A percentile compares a stretch with the other conserved stretches of the same genome.
These are phyloP conservation scores for Hirudinaria manillensis DNA, from an alignment of 2,888 invertebrate genomes.

Conservation along the genomic window DNA sequence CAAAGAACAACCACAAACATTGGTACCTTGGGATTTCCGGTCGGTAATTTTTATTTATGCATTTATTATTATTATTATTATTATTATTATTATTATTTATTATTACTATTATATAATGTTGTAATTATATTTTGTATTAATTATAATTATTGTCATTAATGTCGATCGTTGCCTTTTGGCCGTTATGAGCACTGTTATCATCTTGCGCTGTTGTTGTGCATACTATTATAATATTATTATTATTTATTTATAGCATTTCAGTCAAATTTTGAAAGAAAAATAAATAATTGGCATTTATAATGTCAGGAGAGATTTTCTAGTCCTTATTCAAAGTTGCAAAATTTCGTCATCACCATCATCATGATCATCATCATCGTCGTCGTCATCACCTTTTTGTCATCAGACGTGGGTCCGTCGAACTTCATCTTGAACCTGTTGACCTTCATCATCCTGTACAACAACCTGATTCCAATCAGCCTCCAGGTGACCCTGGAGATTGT, in stretches of 20 bases:
- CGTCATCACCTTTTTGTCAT: neutral
- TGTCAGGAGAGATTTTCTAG: too few relatives aligned
- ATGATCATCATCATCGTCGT: too few relatives aligned
- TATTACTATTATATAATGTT: neutral
- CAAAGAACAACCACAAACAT: constrained; percentile 60
- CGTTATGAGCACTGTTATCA: too few relatives aligned
- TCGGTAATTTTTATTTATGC: constrained; percentile 50
- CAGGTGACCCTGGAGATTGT: constrained; percentile 98
- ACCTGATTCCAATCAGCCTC: constrained; percentile 95
- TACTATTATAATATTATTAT: too few relatives aligned
- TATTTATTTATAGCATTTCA: too few relatives aligned
- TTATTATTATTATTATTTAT: neutral
- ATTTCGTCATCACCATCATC: too few relatives aligned
- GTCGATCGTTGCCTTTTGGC: too few relatives aligned
- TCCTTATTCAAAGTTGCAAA: too few relatives aligned
- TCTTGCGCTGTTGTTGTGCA: too few relatives aligned
- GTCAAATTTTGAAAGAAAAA: too few relatives aligned
- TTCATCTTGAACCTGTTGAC: constrained; percentile 84
- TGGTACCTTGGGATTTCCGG: constrained; percentile 82
- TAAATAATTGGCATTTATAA: too few relatives aligned
- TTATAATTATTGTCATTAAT: neutral
- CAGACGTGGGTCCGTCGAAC: constrained; percentile 46
- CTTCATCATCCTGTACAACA: constrained; percentile 97
- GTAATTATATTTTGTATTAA: neutral
- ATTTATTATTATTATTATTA: neutral